Percentiles rank a stretch among this genome's conserved stretches.
phyloP scores from a whole-genome alignment of 2,888 invertebrate genomes.

The Nemurella pictetii region DNA sequence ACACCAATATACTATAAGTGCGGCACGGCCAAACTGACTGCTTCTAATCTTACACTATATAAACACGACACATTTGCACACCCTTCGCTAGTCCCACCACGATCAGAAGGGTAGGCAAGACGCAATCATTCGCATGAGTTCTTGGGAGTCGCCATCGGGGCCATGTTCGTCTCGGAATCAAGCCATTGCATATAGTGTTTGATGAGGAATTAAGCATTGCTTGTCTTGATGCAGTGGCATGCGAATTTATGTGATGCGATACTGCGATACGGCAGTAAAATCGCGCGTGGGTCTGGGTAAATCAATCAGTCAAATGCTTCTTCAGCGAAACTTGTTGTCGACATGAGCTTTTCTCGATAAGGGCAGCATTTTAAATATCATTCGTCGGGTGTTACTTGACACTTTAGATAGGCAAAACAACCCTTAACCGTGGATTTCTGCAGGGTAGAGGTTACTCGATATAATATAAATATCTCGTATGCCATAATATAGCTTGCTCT shows the following conservation, averaged over 20 bases:
- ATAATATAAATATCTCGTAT: not conserved
- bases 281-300: not conserved
- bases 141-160: not conserved
- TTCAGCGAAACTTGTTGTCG: not conserved
- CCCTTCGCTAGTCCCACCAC: not conserved
- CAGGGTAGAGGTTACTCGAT: not conserved
- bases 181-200: not conserved
- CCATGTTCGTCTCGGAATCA: not conserved
- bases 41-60: not conserved
- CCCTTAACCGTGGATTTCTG: not conserved
- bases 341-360: not conserved
- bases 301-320: not conserved
- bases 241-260: not conserved
- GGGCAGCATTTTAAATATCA: not conserved
- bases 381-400: not conserved
- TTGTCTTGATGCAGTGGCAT: not conserved
- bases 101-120: not conserved
- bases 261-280: not conserved
- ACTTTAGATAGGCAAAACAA: not conserved
- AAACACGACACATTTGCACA: not conserved
- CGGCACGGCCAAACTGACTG: conserved; percentile 17
- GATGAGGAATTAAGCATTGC: not conserved
- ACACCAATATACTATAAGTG: conserved; percentile 2
- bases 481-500: not conserved
- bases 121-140: no score